Conservation (phyloP, 1,140 invertebrate species). For the Streblospio benedicti region DNA sequence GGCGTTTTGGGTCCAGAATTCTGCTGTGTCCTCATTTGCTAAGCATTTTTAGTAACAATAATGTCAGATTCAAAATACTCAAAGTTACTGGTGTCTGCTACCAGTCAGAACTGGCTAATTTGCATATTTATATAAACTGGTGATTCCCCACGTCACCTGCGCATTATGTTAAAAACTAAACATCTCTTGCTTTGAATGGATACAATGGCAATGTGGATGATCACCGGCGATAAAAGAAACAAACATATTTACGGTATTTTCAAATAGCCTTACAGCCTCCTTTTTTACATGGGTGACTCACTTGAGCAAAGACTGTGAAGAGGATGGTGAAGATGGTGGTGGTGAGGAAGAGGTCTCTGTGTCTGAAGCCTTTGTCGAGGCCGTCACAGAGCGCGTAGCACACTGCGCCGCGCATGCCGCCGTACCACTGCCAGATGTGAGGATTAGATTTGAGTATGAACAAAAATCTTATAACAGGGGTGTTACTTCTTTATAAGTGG, state of each 20-base stretch:
- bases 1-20: neutral
- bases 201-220: neutral
- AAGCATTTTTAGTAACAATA: neutral
- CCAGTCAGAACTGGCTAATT: too few species aligned
- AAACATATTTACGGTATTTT: neutral
- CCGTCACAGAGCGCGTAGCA: slow-evolving; percentile 91
- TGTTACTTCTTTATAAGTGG: neutral
- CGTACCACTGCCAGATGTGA: slow-evolving; percentile 60
- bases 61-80: neutral
- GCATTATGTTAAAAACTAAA: neutral
- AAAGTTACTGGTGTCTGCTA: too few species aligned
- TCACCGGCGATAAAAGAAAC: neutral
- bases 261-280: neutral
- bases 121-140: neutral
- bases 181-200: neutral
- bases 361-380: slow-evolving; percentile 57
- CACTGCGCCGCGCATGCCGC: slow-evolving; percentile 88
- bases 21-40: neutral
- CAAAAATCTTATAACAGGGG: neutral
- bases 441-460: too few species aligned
- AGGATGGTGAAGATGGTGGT: slow-evolving; percentile 95
- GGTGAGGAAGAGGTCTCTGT: slow-evolving; percentile 76
- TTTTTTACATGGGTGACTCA: slow-evolving; percentile 22
- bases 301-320: slow-evolving; percentile 89
- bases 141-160: neutral